Evolutionary conservation across 1,140 invertebrate species (phyloP).

Genomic region (Dryas iulia): DNA sequence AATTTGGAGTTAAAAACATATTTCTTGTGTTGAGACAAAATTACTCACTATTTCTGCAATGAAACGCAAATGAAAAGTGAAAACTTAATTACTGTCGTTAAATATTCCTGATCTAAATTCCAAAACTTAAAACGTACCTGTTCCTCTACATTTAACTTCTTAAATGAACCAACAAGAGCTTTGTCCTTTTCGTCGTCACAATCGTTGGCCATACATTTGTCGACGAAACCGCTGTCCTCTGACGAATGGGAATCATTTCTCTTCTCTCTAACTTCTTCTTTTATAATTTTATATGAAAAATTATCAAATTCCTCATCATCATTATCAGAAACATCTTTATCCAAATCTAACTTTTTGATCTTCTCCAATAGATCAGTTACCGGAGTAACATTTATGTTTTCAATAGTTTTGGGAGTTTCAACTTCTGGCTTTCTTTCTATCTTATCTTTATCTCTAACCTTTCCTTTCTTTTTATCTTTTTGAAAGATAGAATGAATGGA

Average conservation of each 20-base stretch:
- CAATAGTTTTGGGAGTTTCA: slow-evolving; percentile 6
- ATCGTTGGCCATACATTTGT: slow-evolving; percentile 29
- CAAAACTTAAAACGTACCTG: slow-evolving; percentile 5
- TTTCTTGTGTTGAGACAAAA: too few species aligned
- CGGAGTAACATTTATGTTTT: slow-evolving; percentile 13
- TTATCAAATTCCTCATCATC: slow-evolving; percentile 52
- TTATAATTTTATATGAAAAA: slow-evolving; percentile 46
- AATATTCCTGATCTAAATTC: too few species aligned
- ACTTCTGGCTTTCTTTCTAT: slow-evolving; percentile 32
- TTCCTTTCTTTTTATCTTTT: slow-evolving; percentile 41
- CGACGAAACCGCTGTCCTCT: slow-evolving; percentile 57
- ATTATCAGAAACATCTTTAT: slow-evolving; percentile 19
- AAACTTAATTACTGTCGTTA: too few species aligned
- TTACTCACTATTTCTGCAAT: too few species aligned
- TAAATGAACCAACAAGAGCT: slow-evolving; percentile 2
- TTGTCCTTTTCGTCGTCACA: slow-evolving; percentile 15
- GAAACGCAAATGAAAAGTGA: too few species aligned
- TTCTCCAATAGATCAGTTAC: slow-evolving; percentile 41
- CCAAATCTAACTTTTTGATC: slow-evolving; percentile 38
- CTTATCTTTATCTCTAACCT: neutral
- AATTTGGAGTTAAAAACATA: too few species aligned
- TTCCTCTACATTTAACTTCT: slow-evolving; percentile 38
- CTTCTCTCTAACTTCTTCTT: slow-evolving; percentile 37
- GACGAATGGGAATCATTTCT: slow-evolving; percentile 59
- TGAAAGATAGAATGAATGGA: slow-evolving; percentile 45